Evolutionary conservation across 2,888 invertebrate species (phyloP), one percentile per base, ranked within the genome.

Genomic region (Atethmia centrago): DNA sequence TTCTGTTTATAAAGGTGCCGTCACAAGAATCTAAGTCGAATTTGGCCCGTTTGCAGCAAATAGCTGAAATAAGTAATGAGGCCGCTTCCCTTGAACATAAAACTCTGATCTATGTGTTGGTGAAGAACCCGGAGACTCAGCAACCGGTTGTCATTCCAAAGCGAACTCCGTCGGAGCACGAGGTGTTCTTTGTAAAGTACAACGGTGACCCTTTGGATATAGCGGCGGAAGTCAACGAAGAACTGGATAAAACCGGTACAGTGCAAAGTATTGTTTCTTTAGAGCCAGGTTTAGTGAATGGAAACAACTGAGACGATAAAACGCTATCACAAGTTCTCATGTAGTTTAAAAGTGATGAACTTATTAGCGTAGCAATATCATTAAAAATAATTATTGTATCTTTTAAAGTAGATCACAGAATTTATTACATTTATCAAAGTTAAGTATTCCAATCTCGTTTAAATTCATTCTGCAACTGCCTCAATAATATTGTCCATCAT

Each of bases 1-100:
- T 98, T 88, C 97, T 98, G 92, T 98, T 98, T 95, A 98, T 98
- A 92, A 98, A 98, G 93, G 97, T 97, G 25, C 98, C 98, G 53
- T 97, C 97, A 28, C 97, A 97, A 72, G 97, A 97, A 25, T 63
- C 75, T 73, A 76, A 74, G 36, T 96, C 97, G n/a, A 87, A 88
- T 63, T 73, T 75, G 8, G 86, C 73, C 0, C 82, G 84, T 53
- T 65, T 91, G 4, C 90, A 91, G 66, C 97, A 97, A 72, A 96
- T 97, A 63, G 97, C 97, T 1, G 97, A 97, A 77, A 95, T 96
- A 16, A 97, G 97, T 82, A 97, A 97, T 59, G 93, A 96, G 12
- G 95, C 97, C 49, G 93, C 96, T 25, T 95, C 97, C 69, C 96
- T 97, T 85, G 97, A 97, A 90, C 97, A 97, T 86, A 98, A 97